These are phyloP conservation scores for Galleria mellonella DNA, from an alignment of 1,140 invertebrate species.

Conservation along the genomic window DNA sequence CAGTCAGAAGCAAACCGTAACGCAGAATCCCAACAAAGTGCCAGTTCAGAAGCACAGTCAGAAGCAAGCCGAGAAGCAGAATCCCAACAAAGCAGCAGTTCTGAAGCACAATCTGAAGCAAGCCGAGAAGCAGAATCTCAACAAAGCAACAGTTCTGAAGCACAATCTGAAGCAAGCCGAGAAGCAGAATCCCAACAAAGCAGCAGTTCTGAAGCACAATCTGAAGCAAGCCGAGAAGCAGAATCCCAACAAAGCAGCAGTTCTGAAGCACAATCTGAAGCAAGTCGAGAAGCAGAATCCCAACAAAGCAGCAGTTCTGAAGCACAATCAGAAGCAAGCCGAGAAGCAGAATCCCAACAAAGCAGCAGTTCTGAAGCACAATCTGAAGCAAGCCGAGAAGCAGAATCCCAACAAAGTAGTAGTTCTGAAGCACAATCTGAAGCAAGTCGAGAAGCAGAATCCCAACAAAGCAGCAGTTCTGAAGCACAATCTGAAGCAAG, in stretches of 20 bases:
- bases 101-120: neutral
- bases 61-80: neutral
- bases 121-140: neutral
- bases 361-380: neutral
- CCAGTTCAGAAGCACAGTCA: neutral
- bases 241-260: neutral
- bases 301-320: neutral
- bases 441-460: neutral
- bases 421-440: neutral
- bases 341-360: neutral
- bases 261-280: neutral
- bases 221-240: neutral
- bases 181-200: neutral
- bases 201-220: neutral
- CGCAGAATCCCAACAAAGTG: neutral
- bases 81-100: neutral
- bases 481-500: neutral
- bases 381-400: neutral
- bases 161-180: neutral
- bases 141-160: neutral
- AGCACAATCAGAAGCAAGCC: neutral
- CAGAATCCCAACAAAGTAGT: neutral
- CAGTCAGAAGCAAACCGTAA: neutral
- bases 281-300: neutral
- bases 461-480: neutral